Conservation (phyloP, 2,888 invertebrate genomes). For the Globia sparganii region DNA sequence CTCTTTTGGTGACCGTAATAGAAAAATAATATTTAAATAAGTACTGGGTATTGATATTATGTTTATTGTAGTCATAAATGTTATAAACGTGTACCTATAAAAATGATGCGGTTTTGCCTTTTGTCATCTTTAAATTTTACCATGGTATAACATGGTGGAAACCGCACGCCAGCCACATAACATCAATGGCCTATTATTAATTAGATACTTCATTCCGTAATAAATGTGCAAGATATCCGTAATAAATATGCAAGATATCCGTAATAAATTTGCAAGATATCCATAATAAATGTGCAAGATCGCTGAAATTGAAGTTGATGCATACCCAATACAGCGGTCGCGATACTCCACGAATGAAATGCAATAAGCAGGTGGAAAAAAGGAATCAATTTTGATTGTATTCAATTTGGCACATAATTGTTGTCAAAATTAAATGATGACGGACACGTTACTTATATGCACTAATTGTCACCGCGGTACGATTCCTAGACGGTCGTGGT, state of each 20-base stretch:
- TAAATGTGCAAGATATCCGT: neutral
- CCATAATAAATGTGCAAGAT: neutral
- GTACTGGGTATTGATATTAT: neutral
- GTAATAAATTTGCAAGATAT: too few species aligned
- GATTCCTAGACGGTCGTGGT: neutral
- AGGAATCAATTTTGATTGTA: neutral
- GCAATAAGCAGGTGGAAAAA: neutral
- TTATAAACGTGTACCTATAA: neutral
- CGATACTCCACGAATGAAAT: neutral
- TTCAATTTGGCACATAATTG: neutral
- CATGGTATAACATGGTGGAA: neutral
- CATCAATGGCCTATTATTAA: neutral
- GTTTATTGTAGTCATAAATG: neutral
- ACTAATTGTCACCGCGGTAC: neutral
- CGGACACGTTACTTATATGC: neutral
- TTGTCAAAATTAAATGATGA: neutral
- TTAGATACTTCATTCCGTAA: neutral
- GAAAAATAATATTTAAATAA: slow-evolving; percentile 1
- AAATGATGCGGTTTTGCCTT: neutral
- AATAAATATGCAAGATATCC: too few species aligned
- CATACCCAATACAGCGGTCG: neutral
- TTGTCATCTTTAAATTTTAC: slow-evolving; percentile 1
- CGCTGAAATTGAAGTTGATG: neutral
- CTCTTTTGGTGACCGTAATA: too few species aligned
- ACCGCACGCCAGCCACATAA: neutral